These are phyloP conservation scores for Spodoptera exigua DNA, from an alignment of 2,888 invertebrate genomes.

Conservation along the genomic window DNA sequence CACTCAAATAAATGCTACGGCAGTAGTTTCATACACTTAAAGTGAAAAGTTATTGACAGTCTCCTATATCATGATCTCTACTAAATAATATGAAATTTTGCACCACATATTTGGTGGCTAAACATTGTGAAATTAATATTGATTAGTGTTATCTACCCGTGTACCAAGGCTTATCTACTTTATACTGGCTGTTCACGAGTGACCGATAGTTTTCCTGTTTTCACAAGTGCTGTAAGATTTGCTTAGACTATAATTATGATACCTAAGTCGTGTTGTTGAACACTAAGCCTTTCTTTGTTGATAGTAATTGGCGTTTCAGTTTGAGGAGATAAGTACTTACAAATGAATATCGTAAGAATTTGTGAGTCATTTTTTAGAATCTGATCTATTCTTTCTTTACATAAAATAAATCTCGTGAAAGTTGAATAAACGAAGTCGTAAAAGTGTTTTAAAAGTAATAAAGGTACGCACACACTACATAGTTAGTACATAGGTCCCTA, in stretches of 20 bases:
- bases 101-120: too few relatives aligned
- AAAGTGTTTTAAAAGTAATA: too few relatives aligned
- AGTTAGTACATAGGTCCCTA: too few relatives aligned
- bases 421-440: slow-evolving; percentile 13
- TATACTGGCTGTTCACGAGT: slow-evolving; percentile 11
- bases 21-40: too few relatives aligned
- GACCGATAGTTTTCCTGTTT: not conserved
- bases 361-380: slow-evolving; percentile 22
- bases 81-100: too few relatives aligned
- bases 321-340: not conserved
- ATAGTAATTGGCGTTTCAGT: too few relatives aligned
- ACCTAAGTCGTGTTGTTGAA: too few relatives aligned
- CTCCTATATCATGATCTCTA: too few relatives aligned
- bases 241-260: too few relatives aligned
- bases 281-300: not conserved
- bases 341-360: not conserved
- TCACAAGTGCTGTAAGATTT: not conserved
- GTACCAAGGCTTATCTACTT: slow-evolving; percentile 7
- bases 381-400: slow-evolving; percentile 1
- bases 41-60: too few relatives aligned
- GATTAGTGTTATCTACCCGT: slow-evolving; percentile 3
- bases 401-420: slow-evolving; percentile 19
- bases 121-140: slow-evolving; percentile 5
- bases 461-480: too few relatives aligned
- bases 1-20: too few relatives aligned